These are phyloP conservation scores for Blennius ocellaris DNA, from an alignment of 2,113 vertebrate species.

Conservation along the genomic window DNA sequence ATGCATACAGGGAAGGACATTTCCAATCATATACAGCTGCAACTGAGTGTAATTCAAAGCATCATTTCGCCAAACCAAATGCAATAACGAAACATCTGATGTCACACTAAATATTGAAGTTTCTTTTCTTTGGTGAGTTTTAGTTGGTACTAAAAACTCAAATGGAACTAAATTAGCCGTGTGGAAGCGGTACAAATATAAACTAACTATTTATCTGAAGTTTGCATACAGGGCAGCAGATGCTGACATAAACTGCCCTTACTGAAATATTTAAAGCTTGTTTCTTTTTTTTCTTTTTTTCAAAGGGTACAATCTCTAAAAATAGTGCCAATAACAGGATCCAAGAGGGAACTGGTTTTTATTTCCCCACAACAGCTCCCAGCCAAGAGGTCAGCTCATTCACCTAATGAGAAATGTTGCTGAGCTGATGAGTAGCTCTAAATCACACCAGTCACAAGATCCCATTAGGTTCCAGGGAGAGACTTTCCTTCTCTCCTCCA, in stretches of 20 bases:
- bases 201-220: not conserved
- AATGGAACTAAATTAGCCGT: no score
- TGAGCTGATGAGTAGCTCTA: slow-evolving; percentile 45
- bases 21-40: no score
- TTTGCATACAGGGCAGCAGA: slow-evolving; percentile 21
- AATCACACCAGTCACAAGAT: slow-evolving; percentile 58
- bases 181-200: no score
- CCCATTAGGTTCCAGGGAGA: slow-evolving; percentile 25
- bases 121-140: no score
- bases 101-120: no score
- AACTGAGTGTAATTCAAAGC: no score
- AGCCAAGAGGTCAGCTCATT: slow-evolving; percentile 63
- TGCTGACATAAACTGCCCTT: slow-evolving; percentile 34
- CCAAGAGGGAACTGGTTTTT: not conserved
- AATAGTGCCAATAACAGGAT: slow-evolving; percentile 43
- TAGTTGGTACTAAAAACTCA: no score
- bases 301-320: slow-evolving; percentile 45
- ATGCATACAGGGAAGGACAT: no score
- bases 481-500: slow-evolving; percentile 7
- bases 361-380: not conserved
- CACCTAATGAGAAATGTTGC: slow-evolving; percentile 64
- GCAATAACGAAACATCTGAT: no score
- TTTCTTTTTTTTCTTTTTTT: not conserved
- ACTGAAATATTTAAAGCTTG: slow-evolving; percentile 45
- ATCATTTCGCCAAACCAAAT: no score